These are phyloP conservation scores for Eulemur rufifrons DNA, from an alignment of 2,113 vertebrate species.

Conservation along the genomic window DNA sequence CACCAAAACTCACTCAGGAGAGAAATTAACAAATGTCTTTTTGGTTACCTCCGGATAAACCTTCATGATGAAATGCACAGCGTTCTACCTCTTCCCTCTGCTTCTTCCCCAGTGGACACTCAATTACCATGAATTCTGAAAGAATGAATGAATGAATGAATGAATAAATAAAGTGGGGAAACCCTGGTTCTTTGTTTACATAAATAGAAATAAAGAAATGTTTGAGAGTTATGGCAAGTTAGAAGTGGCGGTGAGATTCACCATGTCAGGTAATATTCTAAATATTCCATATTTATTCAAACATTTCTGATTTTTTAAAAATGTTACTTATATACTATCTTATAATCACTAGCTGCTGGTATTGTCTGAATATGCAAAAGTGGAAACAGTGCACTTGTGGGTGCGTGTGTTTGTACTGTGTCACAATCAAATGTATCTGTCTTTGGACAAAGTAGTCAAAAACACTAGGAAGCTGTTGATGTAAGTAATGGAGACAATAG, in stretches of 20 bases:
- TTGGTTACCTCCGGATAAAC: conserved; percentile 79
- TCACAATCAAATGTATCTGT: not conserved
- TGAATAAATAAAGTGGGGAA: not conserved
- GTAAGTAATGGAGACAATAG: not conserved
- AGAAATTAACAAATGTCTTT: conserved; percentile 84
- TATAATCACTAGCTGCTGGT: not conserved
- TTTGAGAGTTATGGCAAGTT: not conserved
- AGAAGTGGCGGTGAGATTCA: not conserved
- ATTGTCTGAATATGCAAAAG: not conserved
- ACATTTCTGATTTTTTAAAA: not conserved
- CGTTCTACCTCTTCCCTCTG: conserved; percentile 12
- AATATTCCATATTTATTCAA: not conserved
- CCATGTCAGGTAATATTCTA: not conserved
- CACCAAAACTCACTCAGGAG: conserved; percentile 80
- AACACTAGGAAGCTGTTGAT: not conserved
- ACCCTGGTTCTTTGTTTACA: not conserved
- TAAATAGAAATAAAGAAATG: not conserved
- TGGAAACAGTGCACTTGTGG: not conserved
- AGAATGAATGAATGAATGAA: not conserved
- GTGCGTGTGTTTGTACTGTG: not conserved
- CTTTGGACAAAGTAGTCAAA: not conserved
- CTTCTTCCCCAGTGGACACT: conserved; percentile 56
- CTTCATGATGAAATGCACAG: conserved; percentile 73
- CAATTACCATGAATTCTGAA: conserved; percentile 37
- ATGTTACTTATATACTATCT: not conserved